Evolutionary conservation across 1,140 invertebrate species (phyloP).

Genomic region (Phthorimaea operculella): DNA sequence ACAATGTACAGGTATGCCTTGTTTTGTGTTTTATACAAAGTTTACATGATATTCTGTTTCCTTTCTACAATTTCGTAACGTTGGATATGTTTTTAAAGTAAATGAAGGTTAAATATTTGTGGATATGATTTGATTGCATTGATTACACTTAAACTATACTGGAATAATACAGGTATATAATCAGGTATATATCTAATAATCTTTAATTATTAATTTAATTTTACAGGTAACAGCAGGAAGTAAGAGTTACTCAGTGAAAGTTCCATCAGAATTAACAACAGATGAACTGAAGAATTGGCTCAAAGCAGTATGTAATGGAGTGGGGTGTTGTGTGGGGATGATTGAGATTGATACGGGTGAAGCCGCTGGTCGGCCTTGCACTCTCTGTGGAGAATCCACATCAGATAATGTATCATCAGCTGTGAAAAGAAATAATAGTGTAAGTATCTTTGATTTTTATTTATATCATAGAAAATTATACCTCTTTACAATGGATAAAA

Average conservation of each 20-base stretch:
- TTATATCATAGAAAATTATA: no score
- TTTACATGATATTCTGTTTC: no score
- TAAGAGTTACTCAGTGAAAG: conserved; percentile 59
- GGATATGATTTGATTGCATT: no score
- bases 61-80: no score
- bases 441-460: conserved; percentile 24
- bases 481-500: no score
- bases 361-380: conserved; percentile 44
- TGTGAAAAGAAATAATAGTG: conserved; percentile 45
- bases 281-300: conserved; percentile 61
- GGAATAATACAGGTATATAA: no score
- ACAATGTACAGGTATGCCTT: conserved; percentile 46
- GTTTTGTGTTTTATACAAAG: no score
- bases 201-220: conserved; percentile 5
- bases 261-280: conserved; percentile 50
- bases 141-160: no score
- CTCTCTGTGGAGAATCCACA: conserved; percentile 56
- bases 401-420: conserved; percentile 46
- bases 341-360: conserved; percentile 57
- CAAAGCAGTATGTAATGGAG: conserved; percentile 47
- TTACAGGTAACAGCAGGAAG: conserved; percentile 53
- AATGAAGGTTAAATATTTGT: no score
- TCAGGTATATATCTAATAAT: no score
- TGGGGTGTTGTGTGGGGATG: conserved; percentile 57
- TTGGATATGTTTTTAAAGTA: no score